Evolutionary conservation across 2,888 invertebrate species (phyloP).

Genomic region (Clunio marinus): DNA sequence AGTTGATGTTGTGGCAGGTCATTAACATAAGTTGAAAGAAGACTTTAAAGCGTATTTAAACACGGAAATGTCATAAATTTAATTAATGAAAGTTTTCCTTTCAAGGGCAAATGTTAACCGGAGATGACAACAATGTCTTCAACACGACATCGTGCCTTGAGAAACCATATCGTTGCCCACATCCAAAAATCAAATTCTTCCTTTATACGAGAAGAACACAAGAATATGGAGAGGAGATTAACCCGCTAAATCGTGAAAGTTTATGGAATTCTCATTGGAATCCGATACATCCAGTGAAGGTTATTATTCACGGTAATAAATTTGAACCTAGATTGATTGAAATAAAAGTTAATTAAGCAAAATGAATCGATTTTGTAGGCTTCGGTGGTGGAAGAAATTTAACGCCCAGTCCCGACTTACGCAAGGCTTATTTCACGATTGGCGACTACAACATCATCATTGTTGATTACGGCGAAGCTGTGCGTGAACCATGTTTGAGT

Average conservation of each 20-base stretch:
- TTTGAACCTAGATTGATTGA: neutral
- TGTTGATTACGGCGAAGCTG: slow-evolving; percentile 76
- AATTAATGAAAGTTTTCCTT: neutral
- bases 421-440: slow-evolving; percentile 73
- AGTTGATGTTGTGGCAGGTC: no score
- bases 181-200: slow-evolving; percentile 76
- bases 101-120: slow-evolving; percentile 47
- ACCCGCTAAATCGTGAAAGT: slow-evolving; percentile 66
- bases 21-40: no score
- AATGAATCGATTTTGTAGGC: slow-evolving; percentile 48
- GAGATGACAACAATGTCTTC: slow-evolving; percentile 63
- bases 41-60: neutral
- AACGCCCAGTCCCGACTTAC: slow-evolving; percentile 78
- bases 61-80: neutral
- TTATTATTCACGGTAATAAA: slow-evolving; percentile 70
- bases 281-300: slow-evolving; percentile 72
- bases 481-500: slow-evolving; percentile 76
- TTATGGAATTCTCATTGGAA: slow-evolving; percentile 73
- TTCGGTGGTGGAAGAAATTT: slow-evolving; percentile 80
- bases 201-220: slow-evolving; percentile 77
- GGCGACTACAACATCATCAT: slow-evolving; percentile 83
- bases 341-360: no score
- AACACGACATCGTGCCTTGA: slow-evolving; percentile 77
- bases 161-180: slow-evolving; percentile 75
- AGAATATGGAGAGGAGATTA: slow-evolving; percentile 65